phyloP scores from a whole-genome alignment of 2,797 vertebrate species.

The Hafferia zeledoni region DNA sequence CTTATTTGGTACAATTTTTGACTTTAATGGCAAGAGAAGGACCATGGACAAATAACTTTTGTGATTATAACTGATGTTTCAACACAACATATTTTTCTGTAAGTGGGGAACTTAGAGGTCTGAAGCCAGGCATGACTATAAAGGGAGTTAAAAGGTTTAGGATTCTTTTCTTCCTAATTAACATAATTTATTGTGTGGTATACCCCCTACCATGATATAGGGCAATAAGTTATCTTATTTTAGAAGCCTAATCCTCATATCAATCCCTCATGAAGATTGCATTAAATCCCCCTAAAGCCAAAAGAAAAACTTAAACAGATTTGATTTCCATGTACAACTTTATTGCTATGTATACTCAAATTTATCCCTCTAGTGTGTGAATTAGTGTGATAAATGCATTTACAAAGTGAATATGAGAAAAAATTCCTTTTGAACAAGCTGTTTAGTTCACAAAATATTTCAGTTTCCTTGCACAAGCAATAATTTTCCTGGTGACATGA shows the following conservation, averaged over 20 bases:
- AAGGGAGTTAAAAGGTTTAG: not conserved
- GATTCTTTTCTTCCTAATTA: not conserved
- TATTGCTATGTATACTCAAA: not conserved
- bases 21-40: not conserved
- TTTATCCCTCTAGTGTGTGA: not conserved
- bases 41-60: not conserved
- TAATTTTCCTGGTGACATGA: not conserved
- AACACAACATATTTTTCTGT: not conserved
- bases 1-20: not conserved
- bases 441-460: not conserved
- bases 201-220: not conserved
- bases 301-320: not conserved
- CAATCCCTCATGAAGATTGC: not conserved
- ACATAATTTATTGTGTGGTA: not conserved
- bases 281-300: not conserved
- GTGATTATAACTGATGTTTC: not conserved
- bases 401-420: not conserved
- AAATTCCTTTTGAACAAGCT: not conserved
- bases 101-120: not conserved
- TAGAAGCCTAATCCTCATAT: not conserved
- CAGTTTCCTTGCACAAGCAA: not conserved
- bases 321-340: not conserved
- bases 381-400: not conserved
- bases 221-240: not conserved
- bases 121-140: not conserved